A percentile compares a stretch with the other conserved stretches of the same genome.
phyloP scores from a whole-genome alignment of 2,888 invertebrate genomes.

The Yponomeuta malinellus region DNA sequence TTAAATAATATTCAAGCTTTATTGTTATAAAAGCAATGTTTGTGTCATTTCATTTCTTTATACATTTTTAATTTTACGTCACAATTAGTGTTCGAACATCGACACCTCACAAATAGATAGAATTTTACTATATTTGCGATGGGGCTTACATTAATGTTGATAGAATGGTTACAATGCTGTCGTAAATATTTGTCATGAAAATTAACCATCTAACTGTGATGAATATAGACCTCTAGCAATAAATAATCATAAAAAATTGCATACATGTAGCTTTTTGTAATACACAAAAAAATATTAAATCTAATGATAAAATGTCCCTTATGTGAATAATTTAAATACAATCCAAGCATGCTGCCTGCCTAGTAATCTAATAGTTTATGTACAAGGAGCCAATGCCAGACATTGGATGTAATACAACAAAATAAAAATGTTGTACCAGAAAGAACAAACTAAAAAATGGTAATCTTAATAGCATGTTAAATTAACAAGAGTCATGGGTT shows the following conservation, averaged over 20 bases:
- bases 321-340: background rate
- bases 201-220: background rate
- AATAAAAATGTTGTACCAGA: background rate
- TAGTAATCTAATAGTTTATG: background rate
- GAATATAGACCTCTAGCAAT: background rate
- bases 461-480: slow-evolving; percentile 1
- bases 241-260: background rate
- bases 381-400: background rate
- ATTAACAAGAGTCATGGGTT: background rate
- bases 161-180: background rate
- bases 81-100: background rate
- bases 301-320: background rate
- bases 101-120: background rate
- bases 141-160: too few relatives aligned
- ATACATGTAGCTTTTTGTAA: background rate
- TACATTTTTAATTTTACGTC: background rate
- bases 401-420: background rate
- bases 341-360: background rate
- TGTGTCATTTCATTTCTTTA: background rate
- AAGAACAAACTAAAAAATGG: background rate
- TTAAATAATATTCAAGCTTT: slow-evolving; percentile 4
- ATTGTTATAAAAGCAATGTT: slow-evolving; percentile 3
- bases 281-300: slow-evolving; percentile 1
- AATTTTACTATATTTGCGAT: too few relatives aligned
- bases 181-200: background rate